Percentiles rank a stretch among this genome's conserved stretches.
Conservation (phyloP, 2,113 vertebrate species). For the Riparia riparia region DNA sequence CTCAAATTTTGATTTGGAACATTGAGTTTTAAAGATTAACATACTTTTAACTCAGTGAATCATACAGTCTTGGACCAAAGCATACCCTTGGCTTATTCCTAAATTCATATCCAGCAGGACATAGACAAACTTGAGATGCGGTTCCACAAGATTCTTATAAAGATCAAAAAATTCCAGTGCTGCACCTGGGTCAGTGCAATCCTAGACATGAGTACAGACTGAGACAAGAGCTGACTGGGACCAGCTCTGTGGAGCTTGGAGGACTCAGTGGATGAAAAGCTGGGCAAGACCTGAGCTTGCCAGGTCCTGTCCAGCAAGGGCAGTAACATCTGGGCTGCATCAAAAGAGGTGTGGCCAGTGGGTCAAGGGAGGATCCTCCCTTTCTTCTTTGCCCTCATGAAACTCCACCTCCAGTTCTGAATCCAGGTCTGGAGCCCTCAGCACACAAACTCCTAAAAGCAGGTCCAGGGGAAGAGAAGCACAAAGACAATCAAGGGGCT, state of each 20-base stretch:
- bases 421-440: neutral
- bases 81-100: neutral
- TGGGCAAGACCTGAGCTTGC: neutral
- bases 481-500: neutral
- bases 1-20: neutral
- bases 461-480: neutral
- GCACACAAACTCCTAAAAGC: accelerated
- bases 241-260: neutral
- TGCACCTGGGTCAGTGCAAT: neutral
- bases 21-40: neutral
- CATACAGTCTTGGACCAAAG: neutral
- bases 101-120: neutral
- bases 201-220: neutral
- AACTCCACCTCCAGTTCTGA: neutral
- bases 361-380: neutral
- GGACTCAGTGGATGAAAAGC: neutral
- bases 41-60: neutral
- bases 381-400: neutral
- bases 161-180: neutral
- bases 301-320: neutral
- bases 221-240: neutral
- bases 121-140: neutral
- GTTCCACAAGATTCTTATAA: neutral
- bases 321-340: neutral
- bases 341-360: neutral